Conservation (phyloP, 2,797 vertebrate genomes). For the Xerus rutilus region DNA sequence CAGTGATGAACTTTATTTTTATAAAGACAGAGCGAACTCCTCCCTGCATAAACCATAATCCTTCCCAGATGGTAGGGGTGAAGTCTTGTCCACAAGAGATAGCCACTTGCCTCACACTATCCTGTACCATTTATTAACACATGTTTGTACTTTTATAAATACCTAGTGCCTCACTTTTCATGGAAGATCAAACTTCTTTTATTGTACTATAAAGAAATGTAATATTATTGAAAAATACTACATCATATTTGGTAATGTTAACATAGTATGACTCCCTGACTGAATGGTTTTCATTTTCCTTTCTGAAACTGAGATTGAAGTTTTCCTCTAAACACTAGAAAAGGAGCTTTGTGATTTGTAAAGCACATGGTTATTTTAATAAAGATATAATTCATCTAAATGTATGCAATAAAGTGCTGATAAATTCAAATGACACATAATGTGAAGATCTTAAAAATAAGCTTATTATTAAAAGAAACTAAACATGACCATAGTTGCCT, state of each 20-base stretch:
- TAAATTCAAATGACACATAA: not conserved
- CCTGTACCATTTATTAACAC: conserved; percentile 19
- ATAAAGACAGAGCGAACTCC: not conserved
- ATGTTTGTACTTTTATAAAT: conserved; percentile 33
- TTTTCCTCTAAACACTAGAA: not conserved
- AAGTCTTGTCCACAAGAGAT: conserved; percentile 74
- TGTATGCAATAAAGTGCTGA: not conserved
- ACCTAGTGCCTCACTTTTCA: not conserved
- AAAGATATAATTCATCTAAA: not conserved
- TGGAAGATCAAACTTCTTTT: not conserved
- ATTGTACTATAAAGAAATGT: not conserved
- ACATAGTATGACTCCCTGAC: not conserved
- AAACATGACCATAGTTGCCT: accelerated
- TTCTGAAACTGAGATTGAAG: conserved; percentile 14
- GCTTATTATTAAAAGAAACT: not conserved
- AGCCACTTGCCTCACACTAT: not conserved
- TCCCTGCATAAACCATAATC: conserved; percentile 44
- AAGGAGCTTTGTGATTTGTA: not conserved
- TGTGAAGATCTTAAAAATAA: conserved; percentile 29
- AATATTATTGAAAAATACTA: conserved; percentile 7
- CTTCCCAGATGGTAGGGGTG: conserved; percentile 40
- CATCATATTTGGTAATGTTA: not conserved
- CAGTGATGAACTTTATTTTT: not conserved
- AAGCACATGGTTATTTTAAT: conserved; percentile 18
- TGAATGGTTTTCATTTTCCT: not conserved